Percentiles rank a stretch among this genome's conserved stretches.
Conservation (phyloP, 1,140 invertebrate genomes). For the Hypsibius dujardini region DNA sequence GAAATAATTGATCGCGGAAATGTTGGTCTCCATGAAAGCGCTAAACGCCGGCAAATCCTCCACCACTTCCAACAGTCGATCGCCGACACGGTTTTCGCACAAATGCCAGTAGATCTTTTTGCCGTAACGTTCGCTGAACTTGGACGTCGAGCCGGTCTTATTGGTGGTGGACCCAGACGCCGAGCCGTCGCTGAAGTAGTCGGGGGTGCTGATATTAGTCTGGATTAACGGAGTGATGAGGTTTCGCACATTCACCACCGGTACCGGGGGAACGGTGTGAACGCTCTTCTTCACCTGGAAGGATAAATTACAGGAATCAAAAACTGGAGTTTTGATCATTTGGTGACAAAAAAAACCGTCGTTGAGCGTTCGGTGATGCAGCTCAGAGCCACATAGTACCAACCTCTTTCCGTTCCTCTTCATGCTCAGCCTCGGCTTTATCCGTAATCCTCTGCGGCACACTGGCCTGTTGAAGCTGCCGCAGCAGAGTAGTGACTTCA, state of each 20-base stretch:
- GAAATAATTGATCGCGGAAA: not conserved
- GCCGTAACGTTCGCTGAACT: not conserved
- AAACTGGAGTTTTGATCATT: no score
- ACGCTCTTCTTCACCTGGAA: not conserved
- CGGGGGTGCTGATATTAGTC: not conserved
- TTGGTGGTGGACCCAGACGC: not conserved
- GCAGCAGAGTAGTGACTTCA: not conserved
- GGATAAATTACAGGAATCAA: no score
- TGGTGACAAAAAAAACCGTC: no score
- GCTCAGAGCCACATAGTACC: no score
- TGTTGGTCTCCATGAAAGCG: not conserved
- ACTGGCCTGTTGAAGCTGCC: not conserved
- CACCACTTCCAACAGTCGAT: not conserved
- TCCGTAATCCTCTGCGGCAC: not conserved
- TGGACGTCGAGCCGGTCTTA: not conserved
- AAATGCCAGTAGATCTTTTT: constrained; percentile 5
- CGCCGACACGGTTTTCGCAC: not conserved
- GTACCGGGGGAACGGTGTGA: not conserved
- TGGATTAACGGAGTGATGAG: not conserved
- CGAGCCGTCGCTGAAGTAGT: not conserved
- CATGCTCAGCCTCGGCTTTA: not conserved
- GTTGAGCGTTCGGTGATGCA: no score
- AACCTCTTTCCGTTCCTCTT: not conserved
- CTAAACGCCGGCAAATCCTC: not conserved
- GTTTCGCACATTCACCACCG: not conserved